Evolutionary conservation across 2,113 vertebrate species (phyloP), one percentile per base, ranked within the genome.

Genomic region (Xenopus borealis): DNA sequence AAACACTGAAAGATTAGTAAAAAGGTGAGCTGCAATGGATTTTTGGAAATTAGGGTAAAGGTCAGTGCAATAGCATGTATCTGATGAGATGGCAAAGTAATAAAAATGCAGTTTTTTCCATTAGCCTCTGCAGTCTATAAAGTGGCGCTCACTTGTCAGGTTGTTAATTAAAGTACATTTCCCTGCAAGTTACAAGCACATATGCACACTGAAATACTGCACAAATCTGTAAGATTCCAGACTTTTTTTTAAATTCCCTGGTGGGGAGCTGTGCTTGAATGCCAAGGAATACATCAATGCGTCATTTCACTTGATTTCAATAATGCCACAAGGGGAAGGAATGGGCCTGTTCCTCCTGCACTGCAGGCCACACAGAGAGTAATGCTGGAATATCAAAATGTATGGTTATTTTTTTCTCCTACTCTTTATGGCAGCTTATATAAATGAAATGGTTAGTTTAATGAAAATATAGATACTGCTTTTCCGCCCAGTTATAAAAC

Each of bases 271-370:
- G 81, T 81, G 84, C 78, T 83, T 77, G 30, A 71, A 81, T 86
- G 89, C 88, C 90, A 91, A 91, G 81, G 84, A 88, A 91, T 78
- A 91, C 85, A 91, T 81, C 78, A 61, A 71, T 89, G 85, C 62
- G 69, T 89, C 88, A 89, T 87, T 83, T 83, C 79, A 84, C 84
- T 86, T 86, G 63, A 81, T 89, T 79, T 78, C 65, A 57, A 78
- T 33, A 50, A 12, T 67, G 78, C 18, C 68, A 18, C 81, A 66
- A 50, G 81, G 80, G 84, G 80, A 81, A 82, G 76, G 80, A 82
- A 79, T 71, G 70, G 59, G 57, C 46, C 64, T 72, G 71, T 81
- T 79, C 74, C 79, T 68, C 27, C n/a, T 11, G 58, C 46, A 27
- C n/a, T 76, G 59, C 16, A 76, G 66, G 74, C 67, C 74, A 77